Conservation (phyloP, 2,797 vertebrate species). For the Acipenser oxyrinchus region DNA sequence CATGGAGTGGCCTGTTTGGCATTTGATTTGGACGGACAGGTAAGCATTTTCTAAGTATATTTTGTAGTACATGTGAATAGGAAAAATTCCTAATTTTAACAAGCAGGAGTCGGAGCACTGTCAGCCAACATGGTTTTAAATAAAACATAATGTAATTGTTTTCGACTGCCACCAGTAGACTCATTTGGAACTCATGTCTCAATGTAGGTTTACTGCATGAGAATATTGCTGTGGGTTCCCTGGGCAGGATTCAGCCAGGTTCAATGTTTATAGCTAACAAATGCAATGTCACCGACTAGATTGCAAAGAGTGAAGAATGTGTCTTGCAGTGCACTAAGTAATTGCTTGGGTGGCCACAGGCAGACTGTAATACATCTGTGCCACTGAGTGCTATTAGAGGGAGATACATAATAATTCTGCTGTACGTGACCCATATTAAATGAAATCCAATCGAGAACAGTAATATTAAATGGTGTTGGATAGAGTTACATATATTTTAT, state of each 20-base stretch:
- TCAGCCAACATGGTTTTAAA: background rate
- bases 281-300: conserved; percentile 14
- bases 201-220: background rate
- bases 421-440: too few relatives aligned
- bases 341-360: conserved; percentile 15
- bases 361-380: conserved; percentile 2
- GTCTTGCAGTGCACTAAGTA: conserved; percentile 11
- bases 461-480: too few relatives aligned
- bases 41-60: conserved; percentile 34
- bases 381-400: conserved; percentile 8
- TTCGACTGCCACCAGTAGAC: background rate
- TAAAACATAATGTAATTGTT: background rate
- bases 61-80: too few relatives aligned
- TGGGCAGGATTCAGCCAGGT: conserved; percentile 17
- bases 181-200: background rate
- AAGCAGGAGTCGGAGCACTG: too few relatives aligned
- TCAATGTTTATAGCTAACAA: conserved; percentile 6
- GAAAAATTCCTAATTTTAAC: too few relatives aligned
- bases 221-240: background rate
- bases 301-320: conserved; percentile 15
- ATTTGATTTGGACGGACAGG: conserved; percentile 89
- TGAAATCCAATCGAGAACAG: too few relatives aligned
- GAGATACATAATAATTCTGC: background rate
- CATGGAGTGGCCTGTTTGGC: conserved; percentile 88
- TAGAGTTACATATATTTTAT: too few relatives aligned